These are phyloP conservation scores for Pollenia amentaria DNA, from an alignment of 2,888 invertebrate species.

Conservation along the genomic window DNA sequence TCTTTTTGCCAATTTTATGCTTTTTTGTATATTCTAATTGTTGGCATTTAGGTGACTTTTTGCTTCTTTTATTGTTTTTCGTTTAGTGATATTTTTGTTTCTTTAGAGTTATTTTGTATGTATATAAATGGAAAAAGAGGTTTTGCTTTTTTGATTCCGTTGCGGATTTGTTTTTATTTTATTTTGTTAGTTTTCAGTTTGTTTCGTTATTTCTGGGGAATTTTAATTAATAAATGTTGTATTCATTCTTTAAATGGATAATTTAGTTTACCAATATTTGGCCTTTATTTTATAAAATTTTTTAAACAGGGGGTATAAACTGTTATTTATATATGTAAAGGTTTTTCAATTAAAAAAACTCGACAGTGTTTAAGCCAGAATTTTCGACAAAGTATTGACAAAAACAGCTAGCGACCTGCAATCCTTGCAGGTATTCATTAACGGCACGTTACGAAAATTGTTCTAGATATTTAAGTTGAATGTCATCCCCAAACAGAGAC, in stretches of 20 bases:
- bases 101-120: not conserved
- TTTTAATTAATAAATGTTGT: not conserved
- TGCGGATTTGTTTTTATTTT: conserved; percentile 25
- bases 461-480: too few species aligned
- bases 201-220: not conserved
- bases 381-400: too few species aligned
- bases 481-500: too few species aligned
- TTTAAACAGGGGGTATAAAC: not conserved
- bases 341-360: too few species aligned
- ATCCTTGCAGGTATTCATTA: too few species aligned
- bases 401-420: too few species aligned
- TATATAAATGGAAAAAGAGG: too few species aligned
- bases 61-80: not conserved
- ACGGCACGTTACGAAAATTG: too few species aligned
- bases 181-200: conserved; percentile 44
- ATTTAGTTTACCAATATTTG: conserved; percentile 19
- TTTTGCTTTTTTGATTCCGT: conserved; percentile 7
- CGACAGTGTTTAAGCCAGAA: too few species aligned
- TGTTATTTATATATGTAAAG: too few species aligned
- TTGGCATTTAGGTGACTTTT: conserved; percentile 37
- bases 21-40: conserved; percentile 40
- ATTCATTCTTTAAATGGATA: conserved; percentile 8
- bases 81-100: not conserved
- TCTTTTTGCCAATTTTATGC: conserved; percentile 2
- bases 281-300: not conserved